Evolutionary conservation across 2,113 vertebrate species (phyloP), one percentile per base, ranked within the genome.

Genomic region (Mus pahari): DNA sequence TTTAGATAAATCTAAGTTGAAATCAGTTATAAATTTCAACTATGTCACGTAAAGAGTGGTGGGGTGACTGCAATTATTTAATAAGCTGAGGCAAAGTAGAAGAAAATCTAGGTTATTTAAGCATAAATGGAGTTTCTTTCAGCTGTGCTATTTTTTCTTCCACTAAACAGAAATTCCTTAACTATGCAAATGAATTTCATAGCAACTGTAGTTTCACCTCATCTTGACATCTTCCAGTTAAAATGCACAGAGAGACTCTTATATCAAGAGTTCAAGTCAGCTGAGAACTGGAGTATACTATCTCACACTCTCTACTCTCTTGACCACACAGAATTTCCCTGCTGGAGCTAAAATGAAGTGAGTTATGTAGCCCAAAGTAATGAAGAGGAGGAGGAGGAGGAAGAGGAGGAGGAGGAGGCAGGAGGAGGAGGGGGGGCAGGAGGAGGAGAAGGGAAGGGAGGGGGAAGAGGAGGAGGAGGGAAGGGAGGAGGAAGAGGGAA

Each of bases 61-160:
- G 60, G 88, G 9, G 3, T 77, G 62, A 45, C 13, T 75, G 13
- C 7, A 42, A 77, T 77, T 94, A 82, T 71, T 78, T 91, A 91
- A 83, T 55, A 90, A 64, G 75, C 71, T 81, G 36, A 66, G 5
- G 7, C 11, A 70, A 81, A 22, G 33, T 8, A 53, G 36, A 48
- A 95, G 84, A 86, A 62, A 75, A 71, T 89, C 22, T 36, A 96
- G 19, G 92, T 73, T 92, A 82, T 16, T 60, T 58, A 26, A 39
- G 0, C 45, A 24, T 66, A 82, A 73, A 86, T 82, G 19, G 48
- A 89, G 75, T 92, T 75, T 74, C 16, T 22, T 64, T 58, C 62
- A 87, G 2, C 7, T 92, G 94, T 89, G 20, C 26, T 33, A 24
- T 20, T 55, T 86, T 90, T 93, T 5, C 55, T 42, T 66, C 13